Conservation (phyloP, 2,888 invertebrate species). For the Phyto melanocephala region DNA sequence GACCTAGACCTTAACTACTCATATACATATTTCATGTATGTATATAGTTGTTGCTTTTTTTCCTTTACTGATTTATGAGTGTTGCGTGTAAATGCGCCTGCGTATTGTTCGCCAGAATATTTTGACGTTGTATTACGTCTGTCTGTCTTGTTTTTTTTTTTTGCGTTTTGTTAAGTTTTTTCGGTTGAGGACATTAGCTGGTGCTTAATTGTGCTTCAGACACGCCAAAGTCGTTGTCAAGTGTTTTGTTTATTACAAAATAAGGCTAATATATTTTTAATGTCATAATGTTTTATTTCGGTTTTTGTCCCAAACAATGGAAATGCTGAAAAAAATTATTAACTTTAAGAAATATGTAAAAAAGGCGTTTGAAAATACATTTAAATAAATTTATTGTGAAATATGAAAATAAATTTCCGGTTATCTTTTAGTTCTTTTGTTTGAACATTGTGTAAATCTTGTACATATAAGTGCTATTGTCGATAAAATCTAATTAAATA, state of each 20-base stretch:
- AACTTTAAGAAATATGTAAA: constrained; percentile 2
- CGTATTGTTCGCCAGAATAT: constrained; percentile 28
- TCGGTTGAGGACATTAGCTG: constrained; percentile 34
- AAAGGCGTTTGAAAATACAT: neutral
- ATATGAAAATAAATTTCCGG: constrained; percentile 8
- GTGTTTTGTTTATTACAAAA: constrained; percentile 50
- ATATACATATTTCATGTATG: constrained; percentile 29
- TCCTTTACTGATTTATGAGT: constrained; percentile 25
- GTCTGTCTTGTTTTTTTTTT: neutral
- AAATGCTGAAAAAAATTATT: neutral
- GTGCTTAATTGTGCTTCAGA: constrained; percentile 47
- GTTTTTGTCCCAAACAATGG: neutral
- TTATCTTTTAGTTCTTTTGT: neutral
- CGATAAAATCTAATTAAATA: neutral
- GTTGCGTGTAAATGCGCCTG: constrained; percentile 58
- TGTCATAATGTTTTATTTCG: neutral
- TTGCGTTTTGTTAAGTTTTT: neutral
- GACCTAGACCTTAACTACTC: constrained; percentile 59
- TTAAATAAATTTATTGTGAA: neutral
- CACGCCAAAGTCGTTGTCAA: constrained; percentile 59
- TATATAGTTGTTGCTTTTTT: neutral
- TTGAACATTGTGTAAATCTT: neutral
- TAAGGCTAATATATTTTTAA: constrained; percentile 46
- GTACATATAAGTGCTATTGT: neutral
- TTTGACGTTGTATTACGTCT: neutral